These are phyloP conservation scores for Loripinus fragilis DNA, from an alignment of 2,888 invertebrate species.

Conservation along the genomic window DNA sequence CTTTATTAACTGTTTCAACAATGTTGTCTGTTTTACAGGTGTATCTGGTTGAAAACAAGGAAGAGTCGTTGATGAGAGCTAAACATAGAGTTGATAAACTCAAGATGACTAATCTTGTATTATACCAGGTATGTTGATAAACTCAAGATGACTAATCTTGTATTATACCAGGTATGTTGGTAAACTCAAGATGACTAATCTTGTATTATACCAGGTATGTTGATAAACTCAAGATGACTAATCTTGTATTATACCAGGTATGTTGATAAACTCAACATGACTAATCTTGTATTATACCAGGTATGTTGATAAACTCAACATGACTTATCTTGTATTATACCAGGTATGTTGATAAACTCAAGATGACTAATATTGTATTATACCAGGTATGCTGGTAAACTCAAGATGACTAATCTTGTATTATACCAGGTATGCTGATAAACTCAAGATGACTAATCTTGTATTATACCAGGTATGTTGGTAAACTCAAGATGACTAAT, in stretches of 20 bases:
- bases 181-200: not conserved
- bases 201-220: conserved; percentile 81
- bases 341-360: too few relatives aligned
- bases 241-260: conserved; percentile 88
- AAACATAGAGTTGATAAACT: conserved; percentile 88
- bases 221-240: conserved; percentile 87
- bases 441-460: too few relatives aligned
- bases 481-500: conserved; percentile 88
- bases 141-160: not conserved
- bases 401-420: too few relatives aligned
- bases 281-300: too few relatives aligned
- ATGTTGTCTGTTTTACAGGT: conserved; percentile 84
- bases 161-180: not conserved
- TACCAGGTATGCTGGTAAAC: too few relatives aligned
- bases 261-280: not conserved
- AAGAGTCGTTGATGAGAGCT: conserved; percentile 91
- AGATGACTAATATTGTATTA: too few relatives aligned
- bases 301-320: too few relatives aligned
- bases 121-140: conserved; percentile 84
- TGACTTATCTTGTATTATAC: too few relatives aligned
- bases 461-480: conserved; percentile 82
- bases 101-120: conserved; percentile 89
- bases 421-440: too few relatives aligned
- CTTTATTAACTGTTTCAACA: too few relatives aligned
- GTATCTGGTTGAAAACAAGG: conserved; percentile 95